Percentiles rank a stretch among this genome's conserved stretches.
These are phyloP conservation scores for Papilio glaucus DNA, from an alignment of 1,140 invertebrate species.

Conservation along the genomic window DNA sequence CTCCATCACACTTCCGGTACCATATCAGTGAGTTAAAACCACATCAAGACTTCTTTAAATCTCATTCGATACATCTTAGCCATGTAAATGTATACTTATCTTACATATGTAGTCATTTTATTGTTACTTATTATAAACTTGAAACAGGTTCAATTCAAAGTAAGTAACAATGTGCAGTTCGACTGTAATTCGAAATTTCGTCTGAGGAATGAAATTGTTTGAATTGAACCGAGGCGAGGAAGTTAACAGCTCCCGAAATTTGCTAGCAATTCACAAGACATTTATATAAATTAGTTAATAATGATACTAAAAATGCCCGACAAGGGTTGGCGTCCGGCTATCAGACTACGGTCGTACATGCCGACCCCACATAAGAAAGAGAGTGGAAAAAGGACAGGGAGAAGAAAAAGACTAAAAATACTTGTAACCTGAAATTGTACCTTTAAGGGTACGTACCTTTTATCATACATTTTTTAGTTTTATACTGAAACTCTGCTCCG, in stretches of 20 bases:
- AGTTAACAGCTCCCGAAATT: background rate
- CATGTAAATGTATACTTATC: background rate
- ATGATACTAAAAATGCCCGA: background rate
- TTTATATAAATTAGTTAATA: background rate
- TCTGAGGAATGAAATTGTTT: conserved; percentile 19
- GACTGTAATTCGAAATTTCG: background rate
- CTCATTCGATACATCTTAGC: background rate
- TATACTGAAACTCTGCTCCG: too few species aligned
- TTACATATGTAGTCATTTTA: background rate
- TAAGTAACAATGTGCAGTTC: conserved; percentile 6
- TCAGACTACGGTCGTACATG: too few species aligned
- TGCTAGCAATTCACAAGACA: background rate
- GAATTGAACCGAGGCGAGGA: conserved; percentile 7
- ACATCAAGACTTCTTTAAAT: background rate
- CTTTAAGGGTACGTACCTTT: too few species aligned
- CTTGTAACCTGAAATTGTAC: too few species aligned
- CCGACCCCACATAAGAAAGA: too few species aligned
- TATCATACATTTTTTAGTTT: too few species aligned
- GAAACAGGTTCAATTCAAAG: background rate
- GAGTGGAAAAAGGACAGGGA: too few species aligned
- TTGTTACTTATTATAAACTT: background rate
- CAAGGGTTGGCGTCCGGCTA: too few species aligned
- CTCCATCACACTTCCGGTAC: too few species aligned
- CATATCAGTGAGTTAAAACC: too few species aligned
- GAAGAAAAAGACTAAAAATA: too few species aligned